These are phyloP conservation scores for Chrysotoxum bicinctum DNA, from an alignment of 2,888 invertebrate species.

Conservation along the genomic window DNA sequence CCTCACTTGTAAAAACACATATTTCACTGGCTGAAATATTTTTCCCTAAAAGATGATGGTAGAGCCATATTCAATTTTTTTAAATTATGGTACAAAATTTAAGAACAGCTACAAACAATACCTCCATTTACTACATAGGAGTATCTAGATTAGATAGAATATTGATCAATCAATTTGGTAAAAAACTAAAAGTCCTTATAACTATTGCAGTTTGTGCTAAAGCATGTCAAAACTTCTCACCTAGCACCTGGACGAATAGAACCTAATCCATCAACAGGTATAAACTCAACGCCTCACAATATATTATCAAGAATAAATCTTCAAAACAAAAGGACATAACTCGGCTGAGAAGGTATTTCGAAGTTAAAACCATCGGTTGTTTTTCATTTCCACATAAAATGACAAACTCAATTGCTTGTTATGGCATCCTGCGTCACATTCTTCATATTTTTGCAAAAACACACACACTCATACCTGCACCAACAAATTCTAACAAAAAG, in stretches of 20 bases:
- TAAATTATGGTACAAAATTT: too few relatives aligned
- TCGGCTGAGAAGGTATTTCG: slow-evolving; percentile 18
- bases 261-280: background rate
- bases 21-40: too few relatives aligned
- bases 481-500: slow-evolving; percentile 27
- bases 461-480: background rate
- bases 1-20: too few relatives aligned
- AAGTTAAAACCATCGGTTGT: slow-evolving; percentile 31
- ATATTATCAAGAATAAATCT: slow-evolving; percentile 10
- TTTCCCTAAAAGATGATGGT: too few relatives aligned
- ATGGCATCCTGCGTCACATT: slow-evolving; percentile 75
- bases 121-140: too few relatives aligned
- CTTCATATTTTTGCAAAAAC: slow-evolving; percentile 66
- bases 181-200: too few relatives aligned
- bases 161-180: too few relatives aligned
- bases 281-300: background rate
- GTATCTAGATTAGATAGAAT: too few relatives aligned
- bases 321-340: slow-evolving; percentile 41
- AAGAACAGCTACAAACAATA: too few relatives aligned
- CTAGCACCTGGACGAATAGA: background rate
- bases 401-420: slow-evolving; percentile 74
- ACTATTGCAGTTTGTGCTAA: too few relatives aligned
- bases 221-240: background rate
- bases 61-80: too few relatives aligned
- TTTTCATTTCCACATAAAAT: slow-evolving; percentile 48